Conservation (phyloP, 2,888 invertebrate species). For the Phalangium opilio region DNA sequence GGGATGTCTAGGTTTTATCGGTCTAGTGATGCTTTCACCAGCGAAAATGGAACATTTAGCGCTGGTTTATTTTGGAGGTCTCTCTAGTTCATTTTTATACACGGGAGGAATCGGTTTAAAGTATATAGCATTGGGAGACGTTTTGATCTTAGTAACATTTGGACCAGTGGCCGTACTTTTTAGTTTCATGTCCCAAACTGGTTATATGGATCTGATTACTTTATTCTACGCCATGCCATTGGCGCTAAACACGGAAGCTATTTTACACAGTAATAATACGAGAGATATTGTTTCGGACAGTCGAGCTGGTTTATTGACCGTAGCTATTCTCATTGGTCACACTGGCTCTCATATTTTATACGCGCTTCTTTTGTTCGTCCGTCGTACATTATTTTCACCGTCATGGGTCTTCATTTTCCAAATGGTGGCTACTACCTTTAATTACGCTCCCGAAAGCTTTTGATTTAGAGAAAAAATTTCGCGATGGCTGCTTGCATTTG, state of each 20-base stretch:
- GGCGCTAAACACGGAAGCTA: constrained; percentile 86
- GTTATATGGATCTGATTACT: constrained; percentile 68
- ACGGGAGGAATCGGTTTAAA: constrained; percentile 91
- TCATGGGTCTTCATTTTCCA: constrained; percentile 66
- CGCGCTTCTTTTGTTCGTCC: constrained; percentile 72
- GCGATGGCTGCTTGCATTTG: constrained; percentile 58
- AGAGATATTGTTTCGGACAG: constrained; percentile 75
- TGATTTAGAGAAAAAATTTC: constrained; percentile 72
- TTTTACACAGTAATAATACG: constrained; percentile 87
- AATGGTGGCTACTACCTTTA: constrained; percentile 76
- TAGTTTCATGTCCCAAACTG: constrained; percentile 83
- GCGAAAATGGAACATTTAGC: constrained; percentile 90
- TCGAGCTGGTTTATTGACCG: constrained; percentile 77
- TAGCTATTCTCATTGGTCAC: constrained; percentile 83
- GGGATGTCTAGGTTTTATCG: constrained; percentile 68
- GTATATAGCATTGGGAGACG: constrained; percentile 86
- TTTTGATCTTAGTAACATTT: constrained; percentile 77
- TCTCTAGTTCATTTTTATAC: constrained; percentile 89
- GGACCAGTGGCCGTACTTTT: constrained; percentile 87
- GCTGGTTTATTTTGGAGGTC: constrained; percentile 81
- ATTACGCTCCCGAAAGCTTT: constrained; percentile 77
- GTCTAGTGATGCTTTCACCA: constrained; percentile 60
- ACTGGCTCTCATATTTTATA: constrained; percentile 81
- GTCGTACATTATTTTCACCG: constrained; percentile 77
- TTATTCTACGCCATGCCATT: constrained; percentile 86